Conservation (phyloP, 2,888 invertebrate genomes). For the Rhagonycha lutea region DNA sequence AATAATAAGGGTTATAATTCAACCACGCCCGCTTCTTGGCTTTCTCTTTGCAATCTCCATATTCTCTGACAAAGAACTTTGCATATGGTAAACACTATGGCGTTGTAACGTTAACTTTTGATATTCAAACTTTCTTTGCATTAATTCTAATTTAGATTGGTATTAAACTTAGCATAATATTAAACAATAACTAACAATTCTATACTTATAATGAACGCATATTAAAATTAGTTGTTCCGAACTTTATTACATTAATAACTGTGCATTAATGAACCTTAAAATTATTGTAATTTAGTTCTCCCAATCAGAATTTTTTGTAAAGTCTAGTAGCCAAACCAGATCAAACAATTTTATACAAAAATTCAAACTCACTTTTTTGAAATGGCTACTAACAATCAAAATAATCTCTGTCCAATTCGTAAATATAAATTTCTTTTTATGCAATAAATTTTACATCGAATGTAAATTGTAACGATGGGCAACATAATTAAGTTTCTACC, state of each 20-base stretch:
- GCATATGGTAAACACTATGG: conserved; percentile 29
- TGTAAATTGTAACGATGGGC: background rate
- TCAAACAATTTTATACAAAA: background rate
- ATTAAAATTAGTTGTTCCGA: background rate
- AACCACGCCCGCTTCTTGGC: conserved; percentile 42
- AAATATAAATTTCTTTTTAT: background rate
- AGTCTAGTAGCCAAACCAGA: background rate
- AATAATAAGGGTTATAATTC: conserved; percentile 54
- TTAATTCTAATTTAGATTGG: conserved; percentile 3
- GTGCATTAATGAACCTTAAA: background rate
- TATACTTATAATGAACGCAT: background rate
- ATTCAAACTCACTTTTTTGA: background rate
- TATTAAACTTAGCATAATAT: background rate
- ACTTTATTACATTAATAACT: background rate
- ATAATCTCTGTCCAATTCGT: background rate
- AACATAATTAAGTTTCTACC: background rate
- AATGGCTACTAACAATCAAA: background rate
- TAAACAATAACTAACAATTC: conserved; percentile 3
- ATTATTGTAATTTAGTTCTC: background rate
- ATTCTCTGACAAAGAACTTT: conserved; percentile 27
- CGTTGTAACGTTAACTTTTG: conserved; percentile 20
- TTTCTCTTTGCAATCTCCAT: conserved; percentile 28
- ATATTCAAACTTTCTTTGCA: conserved; percentile 2
- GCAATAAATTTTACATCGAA: background rate
- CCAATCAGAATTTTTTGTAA: background rate